These are phyloP conservation scores for Campoletis sonorensis DNA, from an alignment of 1,140 invertebrate genomes.

Conservation along the genomic window DNA sequence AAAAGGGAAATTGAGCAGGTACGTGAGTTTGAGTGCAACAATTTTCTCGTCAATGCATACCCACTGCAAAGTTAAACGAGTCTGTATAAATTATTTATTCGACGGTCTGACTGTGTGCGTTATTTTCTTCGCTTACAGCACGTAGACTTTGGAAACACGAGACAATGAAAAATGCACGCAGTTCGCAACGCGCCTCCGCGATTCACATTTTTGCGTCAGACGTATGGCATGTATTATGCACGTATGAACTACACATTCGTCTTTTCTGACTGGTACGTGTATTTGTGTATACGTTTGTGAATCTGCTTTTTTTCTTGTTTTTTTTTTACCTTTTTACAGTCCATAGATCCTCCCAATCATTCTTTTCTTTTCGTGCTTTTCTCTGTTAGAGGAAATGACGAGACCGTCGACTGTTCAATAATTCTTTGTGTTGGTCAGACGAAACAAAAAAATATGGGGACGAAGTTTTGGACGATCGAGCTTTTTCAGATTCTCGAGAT, in stretches of 20 bases:
- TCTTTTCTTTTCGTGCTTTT: slow-evolving; percentile 6
- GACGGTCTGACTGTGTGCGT: slow-evolving; percentile 49
- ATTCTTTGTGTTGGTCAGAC: slow-evolving; percentile 50
- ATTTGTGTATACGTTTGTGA: not conserved
- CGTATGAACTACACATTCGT: not conserved
- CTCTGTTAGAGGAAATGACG: not conserved
- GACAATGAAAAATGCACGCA: slow-evolving; percentile 65
- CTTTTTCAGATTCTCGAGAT: too few relatives aligned
- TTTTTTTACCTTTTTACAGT: not conserved
- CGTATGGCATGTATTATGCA: slow-evolving; percentile 1
- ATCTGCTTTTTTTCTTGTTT: not conserved
- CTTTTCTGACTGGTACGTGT: not conserved
- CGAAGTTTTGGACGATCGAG: too few relatives aligned
- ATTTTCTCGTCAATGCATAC: slow-evolving; percentile 62
- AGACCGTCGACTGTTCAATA: slow-evolving; percentile 47
- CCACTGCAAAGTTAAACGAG: slow-evolving; percentile 19
- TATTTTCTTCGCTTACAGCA: not conserved
- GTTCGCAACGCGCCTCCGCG: slow-evolving; percentile 51
- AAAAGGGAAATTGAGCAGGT: slow-evolving; percentile 8
- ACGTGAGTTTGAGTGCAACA: slow-evolving; percentile 53
- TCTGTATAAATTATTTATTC: not conserved
- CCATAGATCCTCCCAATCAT: not conserved
- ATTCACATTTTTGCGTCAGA: slow-evolving; percentile 14
- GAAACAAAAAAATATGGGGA: not conserved
- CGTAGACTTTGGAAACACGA: slow-evolving; percentile 53